Percentiles rank a stretch among this genome's conserved stretches.
Conservation (phyloP, 2,113 vertebrate species). For the Nycticryphes semicollaris region DNA sequence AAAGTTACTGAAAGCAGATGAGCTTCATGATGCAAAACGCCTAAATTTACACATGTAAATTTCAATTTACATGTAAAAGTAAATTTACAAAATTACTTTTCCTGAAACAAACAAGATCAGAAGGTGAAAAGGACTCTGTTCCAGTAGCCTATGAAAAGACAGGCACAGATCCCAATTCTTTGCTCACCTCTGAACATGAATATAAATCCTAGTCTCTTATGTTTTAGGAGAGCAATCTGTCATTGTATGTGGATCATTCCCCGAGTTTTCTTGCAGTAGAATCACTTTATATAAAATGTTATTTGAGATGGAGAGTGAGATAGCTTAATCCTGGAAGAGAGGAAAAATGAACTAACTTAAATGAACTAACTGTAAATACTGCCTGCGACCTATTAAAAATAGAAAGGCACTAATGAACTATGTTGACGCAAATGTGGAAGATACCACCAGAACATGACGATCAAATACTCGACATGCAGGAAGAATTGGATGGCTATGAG, state of each 20-base stretch:
- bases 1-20: background rate
- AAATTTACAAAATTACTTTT: background rate
- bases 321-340: background rate
- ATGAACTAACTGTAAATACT: background rate
- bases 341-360: background rate
- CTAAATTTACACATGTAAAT: background rate
- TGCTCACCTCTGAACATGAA: background rate
- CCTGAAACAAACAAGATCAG: background rate
- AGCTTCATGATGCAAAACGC: fast-evolving
- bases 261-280: background rate
- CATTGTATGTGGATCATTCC: background rate
- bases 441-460: background rate
- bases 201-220: background rate
- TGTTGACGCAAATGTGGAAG: background rate
- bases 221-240: background rate
- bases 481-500: background rate
- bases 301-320: background rate
- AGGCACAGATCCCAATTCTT: background rate
- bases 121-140: background rate
- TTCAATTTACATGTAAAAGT: background rate
- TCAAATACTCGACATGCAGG: background rate
- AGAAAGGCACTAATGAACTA: background rate
- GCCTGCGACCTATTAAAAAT: background rate
- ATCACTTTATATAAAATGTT: background rate
- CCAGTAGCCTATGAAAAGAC: background rate